phyloP scores from a whole-genome alignment of 2,797 vertebrate species.

The Rhadinocentrus ornatus region DNA sequence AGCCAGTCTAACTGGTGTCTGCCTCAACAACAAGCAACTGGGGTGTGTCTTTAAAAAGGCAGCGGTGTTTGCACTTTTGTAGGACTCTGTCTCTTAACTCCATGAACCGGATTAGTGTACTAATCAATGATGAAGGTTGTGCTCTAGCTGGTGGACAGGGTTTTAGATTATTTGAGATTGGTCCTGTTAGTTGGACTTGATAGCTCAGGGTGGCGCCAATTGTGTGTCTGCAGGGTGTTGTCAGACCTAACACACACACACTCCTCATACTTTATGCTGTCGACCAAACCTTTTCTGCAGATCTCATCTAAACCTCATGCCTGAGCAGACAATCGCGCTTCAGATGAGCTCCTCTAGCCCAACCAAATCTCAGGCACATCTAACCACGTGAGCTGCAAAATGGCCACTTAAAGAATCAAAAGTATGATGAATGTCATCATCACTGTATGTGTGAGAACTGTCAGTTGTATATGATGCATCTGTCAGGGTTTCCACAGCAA shows the following conservation, averaged over 20 bases:
- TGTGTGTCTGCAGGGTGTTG: slow-evolving; percentile 59
- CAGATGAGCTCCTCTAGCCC: slow-evolving; percentile 33
- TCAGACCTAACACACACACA: slow-evolving; percentile 54
- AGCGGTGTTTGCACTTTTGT: slow-evolving; percentile 87
- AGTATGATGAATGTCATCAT: slow-evolving; percentile 35
- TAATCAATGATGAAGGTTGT: slow-evolving; percentile 26
- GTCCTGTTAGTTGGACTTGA: slow-evolving; percentile 74
- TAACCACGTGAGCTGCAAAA: slow-evolving; percentile 30
- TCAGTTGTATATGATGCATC: slow-evolving; percentile 24
- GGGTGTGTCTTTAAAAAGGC: slow-evolving; percentile 64
- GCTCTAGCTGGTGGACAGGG: slow-evolving; percentile 45
- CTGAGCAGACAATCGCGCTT: slow-evolving; percentile 67
- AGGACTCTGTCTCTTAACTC: slow-evolving; percentile 59
- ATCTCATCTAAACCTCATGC: slow-evolving; percentile 50
- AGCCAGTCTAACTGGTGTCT: slow-evolving; percentile 11
- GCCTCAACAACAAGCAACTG: slow-evolving; percentile 14
- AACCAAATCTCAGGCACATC: slow-evolving; percentile 26
- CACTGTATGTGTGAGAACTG: slow-evolving; percentile 12
- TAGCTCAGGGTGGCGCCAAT: slow-evolving; percentile 90
- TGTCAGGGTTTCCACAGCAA: slow-evolving; percentile 17
- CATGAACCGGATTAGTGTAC: slow-evolving; percentile 47
- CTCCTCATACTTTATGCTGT: slow-evolving; percentile 68
- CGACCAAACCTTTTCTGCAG: slow-evolving; percentile 62
- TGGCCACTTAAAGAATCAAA: slow-evolving; percentile 28
- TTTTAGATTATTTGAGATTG: slow-evolving; percentile 36